Base-by-base conservation (phyloP, 2,113 vertebrate species). In the Ptyas mucosa region DNA sequence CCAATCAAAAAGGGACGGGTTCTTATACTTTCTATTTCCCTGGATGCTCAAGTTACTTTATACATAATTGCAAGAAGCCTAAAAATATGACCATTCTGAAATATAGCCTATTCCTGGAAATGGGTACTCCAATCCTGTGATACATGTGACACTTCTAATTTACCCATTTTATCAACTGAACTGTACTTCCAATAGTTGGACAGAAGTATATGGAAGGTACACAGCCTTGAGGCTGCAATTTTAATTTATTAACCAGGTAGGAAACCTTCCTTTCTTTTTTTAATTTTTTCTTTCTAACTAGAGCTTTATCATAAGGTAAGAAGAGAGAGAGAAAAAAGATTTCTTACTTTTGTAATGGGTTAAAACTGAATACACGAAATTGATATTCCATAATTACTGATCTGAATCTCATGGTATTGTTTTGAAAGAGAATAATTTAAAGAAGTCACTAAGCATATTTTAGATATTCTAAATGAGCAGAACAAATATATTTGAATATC, bases 401-500 rank as follows among this genome's bases (percentile, higher is more conserved):
- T 52, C 20, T 52, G 89, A 69, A 64, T 39, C 54, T 64, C n/a
- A 90, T n/a, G 21, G n/a, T 39, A 61, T 51, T 89, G 49, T 61
- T 93, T 94, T 87, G 93, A 93, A 29, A 51, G 89, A 89, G 93
- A 94, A 29, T n/a, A 86, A 57, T 87, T 88, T 92, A n/a, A 87
- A 51, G 29, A 91, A 64, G 43, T 29, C 57, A 51, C 43, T 92
- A 49, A 53, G 85, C 20, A 53, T 39, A 85, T 26, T 26, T 43
- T 29, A 21, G 43, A 14, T 51, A 58, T 39, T 29, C 46, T 43
- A 58, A 53, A 57, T 54, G 29, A 91, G 18, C 20, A 81, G 75
- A 81, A 43, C 75, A 4, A 43, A 81, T 43, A 96, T 57, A 87
- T 96, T 96, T 97, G 98, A 98, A 97, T 97, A 97, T 94, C 93